Conservation (phyloP, 2,888 invertebrate genomes). For the Melanotus villosus region DNA sequence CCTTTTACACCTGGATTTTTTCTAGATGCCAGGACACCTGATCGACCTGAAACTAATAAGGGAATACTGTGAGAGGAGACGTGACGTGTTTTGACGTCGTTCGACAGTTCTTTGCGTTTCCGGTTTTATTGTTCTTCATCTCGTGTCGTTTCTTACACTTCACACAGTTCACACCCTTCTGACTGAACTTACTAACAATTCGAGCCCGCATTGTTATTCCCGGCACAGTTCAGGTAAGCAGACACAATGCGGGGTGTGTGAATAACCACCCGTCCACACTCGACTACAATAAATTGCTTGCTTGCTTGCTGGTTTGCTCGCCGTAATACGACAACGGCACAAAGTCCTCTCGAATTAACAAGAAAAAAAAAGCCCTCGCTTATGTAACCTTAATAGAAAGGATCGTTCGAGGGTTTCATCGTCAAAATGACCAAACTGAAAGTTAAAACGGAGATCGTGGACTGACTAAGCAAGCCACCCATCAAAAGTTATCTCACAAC, state of each 20-base stretch:
- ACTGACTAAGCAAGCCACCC: slow-evolving; percentile 41
- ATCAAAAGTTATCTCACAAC: slow-evolving; percentile 46
- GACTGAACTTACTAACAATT: slow-evolving; percentile 44
- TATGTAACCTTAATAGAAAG: not conserved
- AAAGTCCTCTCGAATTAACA: not conserved
- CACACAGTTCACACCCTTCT: slow-evolving; percentile 34
- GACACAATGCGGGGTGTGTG: slow-evolving; percentile 46
- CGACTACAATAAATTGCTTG: slow-evolving; percentile 13
- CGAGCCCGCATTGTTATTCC: slow-evolving; percentile 49
- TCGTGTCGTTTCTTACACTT: slow-evolving; percentile 30
- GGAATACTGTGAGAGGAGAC: slow-evolving; percentile 40
- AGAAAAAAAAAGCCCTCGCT: slow-evolving; percentile 3
- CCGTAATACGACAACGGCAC: too few species aligned
- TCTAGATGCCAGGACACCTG: slow-evolving; percentile 52
- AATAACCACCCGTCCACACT: slow-evolving; percentile 31
- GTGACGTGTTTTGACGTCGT: slow-evolving; percentile 57
- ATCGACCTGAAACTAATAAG: slow-evolving; percentile 49
- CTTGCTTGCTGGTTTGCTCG: not conserved
- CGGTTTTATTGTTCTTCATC: slow-evolving; percentile 48
- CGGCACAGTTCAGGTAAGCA: slow-evolving; percentile 44
- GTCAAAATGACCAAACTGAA: slow-evolving; percentile 9
- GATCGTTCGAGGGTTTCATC: slow-evolving; percentile 9
- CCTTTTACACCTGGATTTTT: slow-evolving; percentile 51
- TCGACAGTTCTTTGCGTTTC: slow-evolving; percentile 55
- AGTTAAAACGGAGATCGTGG: slow-evolving; percentile 33